Conservation (phyloP, 2,113 vertebrate genomes). For the Hiodon tergisus region DNA sequence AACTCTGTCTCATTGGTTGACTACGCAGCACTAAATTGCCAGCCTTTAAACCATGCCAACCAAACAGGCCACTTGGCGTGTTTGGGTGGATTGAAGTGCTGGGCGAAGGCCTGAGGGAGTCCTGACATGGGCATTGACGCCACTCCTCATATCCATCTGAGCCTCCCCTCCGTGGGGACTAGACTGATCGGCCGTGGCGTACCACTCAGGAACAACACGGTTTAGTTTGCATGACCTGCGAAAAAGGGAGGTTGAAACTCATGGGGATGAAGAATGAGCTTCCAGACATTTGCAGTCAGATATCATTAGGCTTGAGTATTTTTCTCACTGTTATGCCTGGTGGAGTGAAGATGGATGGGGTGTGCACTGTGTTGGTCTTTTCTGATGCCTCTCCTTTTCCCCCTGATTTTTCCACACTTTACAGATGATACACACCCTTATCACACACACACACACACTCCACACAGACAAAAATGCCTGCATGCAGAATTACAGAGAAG, state of each 20-base stretch:
- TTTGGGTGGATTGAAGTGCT: too few species aligned
- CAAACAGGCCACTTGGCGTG: too few species aligned
- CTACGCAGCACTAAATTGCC: background rate
- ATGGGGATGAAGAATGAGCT: background rate
- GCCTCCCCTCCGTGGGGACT: background rate
- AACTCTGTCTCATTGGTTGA: background rate
- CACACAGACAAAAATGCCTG: background rate
- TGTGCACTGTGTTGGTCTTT: background rate
- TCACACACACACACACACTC: background rate
- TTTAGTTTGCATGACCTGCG: constrained; percentile 4
- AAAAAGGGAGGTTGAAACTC: background rate
- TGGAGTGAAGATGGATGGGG: background rate
- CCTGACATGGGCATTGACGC: background rate
- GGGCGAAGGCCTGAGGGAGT: too few species aligned
- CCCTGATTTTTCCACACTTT: constrained; percentile 6
- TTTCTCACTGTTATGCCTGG: background rate
- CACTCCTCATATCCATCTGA: background rate
- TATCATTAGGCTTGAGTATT: constrained; percentile 14
- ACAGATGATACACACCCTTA: background rate
- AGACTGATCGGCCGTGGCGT: background rate
- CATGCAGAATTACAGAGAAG: too few species aligned
- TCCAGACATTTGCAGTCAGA: constrained; percentile 13
- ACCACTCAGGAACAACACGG: background rate
- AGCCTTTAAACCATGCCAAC: background rate
- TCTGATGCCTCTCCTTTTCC: background rate